phyloP scores from a whole-genome alignment of 1,140 invertebrate genomes.

The Dendrolimus kikuchii region DNA sequence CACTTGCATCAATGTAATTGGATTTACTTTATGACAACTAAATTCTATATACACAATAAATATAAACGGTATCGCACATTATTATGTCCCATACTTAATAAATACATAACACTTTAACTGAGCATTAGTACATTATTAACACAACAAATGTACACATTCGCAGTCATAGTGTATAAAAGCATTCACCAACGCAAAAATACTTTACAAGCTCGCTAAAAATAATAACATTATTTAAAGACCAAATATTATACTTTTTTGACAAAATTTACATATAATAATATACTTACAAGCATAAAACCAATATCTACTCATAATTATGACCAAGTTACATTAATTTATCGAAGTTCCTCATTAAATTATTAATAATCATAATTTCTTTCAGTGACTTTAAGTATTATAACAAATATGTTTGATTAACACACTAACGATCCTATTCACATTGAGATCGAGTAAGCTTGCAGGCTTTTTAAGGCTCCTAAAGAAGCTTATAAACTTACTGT shows the following conservation, averaged over 20 bases:
- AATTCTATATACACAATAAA: conserved; percentile 59
- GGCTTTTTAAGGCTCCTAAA: no score
- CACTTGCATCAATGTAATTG: conserved; percentile 46
- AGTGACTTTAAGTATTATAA: no score
- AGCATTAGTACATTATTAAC: conserved; percentile 31
- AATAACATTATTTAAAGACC: conserved; percentile 28
- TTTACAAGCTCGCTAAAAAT: conserved; percentile 46
- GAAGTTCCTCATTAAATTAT: background rate
- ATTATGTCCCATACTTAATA: no score
- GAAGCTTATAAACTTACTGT: no score
- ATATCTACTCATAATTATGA: conserved; percentile 25
- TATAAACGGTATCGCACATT: no score
- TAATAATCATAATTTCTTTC: no score
- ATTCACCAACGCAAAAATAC: conserved; percentile 41
- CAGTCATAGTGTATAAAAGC: conserved; percentile 6
- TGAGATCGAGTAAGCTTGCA: no score
- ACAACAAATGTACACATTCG: conserved; percentile 11
- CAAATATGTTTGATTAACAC: no score
- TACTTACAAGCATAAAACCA: conserved; percentile 60
- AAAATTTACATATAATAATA: conserved; percentile 63
- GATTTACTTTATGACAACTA: conserved; percentile 55
- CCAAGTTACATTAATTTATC: background rate
- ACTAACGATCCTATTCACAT: no score
- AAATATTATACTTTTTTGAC: conserved; percentile 31
- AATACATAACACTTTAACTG: conserved; percentile 9